Evolutionary conservation across 2,797 vertebrate genomes (phyloP), one percentile per base, ranked within the genome.

Genomic region (Pangasius larnaudii): DNA sequence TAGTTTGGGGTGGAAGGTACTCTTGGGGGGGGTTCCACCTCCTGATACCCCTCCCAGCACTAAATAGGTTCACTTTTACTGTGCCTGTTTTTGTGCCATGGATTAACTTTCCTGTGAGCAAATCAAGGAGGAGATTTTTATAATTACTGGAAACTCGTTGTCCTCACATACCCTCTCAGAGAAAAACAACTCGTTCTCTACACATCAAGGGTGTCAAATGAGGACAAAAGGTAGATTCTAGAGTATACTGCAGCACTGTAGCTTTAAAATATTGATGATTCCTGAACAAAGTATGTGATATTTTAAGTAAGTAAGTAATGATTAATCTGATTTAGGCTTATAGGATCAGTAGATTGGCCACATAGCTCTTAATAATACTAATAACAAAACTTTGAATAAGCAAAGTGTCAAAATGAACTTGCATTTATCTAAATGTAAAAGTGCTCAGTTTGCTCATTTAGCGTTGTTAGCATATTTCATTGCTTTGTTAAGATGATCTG

Each of bases 151-250:
- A 86, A 92, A 87, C 87, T 67, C 56, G 82, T 90, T 89, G 82
- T 90, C 88, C 90, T 92, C 91, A 89, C 79, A 61, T 89, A 90
- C 84, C 87, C 88, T 91, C 89, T 84, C 72, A n/a, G 83, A 84
- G 58, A 86, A 72, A 85, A 87, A 87, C 30, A 88, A 87, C 49
- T 63, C 75, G 14, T 77, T 82, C 65, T 77, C 84, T 82, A 86
- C 84, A 79, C 79, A 82, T 89, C 85, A 74, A 79, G 61, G 53
- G 75, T 88, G 89, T 94, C 93, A 95, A 91, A 87, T 92, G 92
- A 94, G 94, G 94, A 94, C 93, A 75, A 94, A 88, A 86, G 82
- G 81, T 80, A 79, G 53, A 74, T 80, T 42, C 30, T 56, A 30
- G 90, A 85, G 91, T 53, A 88, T 84, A 84, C 84, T 87, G 71